Base-by-base conservation (phyloP, 2,888 invertebrate species). In the Andrena trimmerana region DNA sequence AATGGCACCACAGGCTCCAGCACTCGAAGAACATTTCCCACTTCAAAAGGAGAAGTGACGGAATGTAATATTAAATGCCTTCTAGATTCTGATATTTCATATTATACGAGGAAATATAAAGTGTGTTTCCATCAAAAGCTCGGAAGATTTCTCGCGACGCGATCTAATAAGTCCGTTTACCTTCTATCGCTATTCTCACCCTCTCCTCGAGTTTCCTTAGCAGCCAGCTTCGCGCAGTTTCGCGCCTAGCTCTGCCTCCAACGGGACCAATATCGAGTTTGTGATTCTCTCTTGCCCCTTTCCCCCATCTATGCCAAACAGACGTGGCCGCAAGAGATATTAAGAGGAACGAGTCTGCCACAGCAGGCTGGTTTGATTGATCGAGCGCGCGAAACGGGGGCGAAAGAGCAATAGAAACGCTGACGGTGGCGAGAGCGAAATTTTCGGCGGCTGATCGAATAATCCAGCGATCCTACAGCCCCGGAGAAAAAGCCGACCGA, bases 201-300 rank as follows among this genome's bases (percentile, higher is more conserved):
- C 54, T 75, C 76, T 63, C 48, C 59, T n/a, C 48, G 66, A 75
- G 31, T 63, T 68, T 71, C 60, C 72, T 85, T 76, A 78, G 66
- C 54, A 66, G 62, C 50, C 50, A 76, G 60, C 85, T 83, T 67
- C 76, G 62, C 60, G 73, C 50, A 85, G 79, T 84, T 85, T 85
- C 81, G 78, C 77, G 79, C 79, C 29, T 67, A 42, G 71, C 72
- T 50, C 67, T 68, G 65, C 13, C 69, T 42, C 57, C 65, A 48
- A 36, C 57, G 42, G 76, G 79, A 85, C 85, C 83, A 74, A 87
- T 84, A 87, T 84, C 74, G 68, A 78, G 72, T 79, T 86, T 76
- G 71, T 66, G 65, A 83, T 77, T 77, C 74, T 29, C 54, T 42
- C 31, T 70, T 59, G 33, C 50, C 48, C 20, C 59, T 24, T 48